Base-by-base conservation (phyloP, 53 echinoderm and acorn worm species). In the Hippasteria phrygiana region DNA sequence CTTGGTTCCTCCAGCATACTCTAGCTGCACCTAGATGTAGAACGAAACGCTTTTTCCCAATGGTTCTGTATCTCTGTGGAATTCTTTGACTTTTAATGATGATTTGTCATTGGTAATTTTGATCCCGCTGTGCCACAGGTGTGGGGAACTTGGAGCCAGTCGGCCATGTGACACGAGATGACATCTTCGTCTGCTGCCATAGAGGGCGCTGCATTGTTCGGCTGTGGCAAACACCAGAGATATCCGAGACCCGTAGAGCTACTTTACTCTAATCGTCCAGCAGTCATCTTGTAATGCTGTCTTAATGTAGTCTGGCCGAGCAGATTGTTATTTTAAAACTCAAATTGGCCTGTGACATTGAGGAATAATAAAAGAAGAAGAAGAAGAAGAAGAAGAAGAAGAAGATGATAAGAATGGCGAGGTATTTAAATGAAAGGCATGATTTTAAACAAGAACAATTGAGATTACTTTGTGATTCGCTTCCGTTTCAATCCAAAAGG, bases 131-230 rank as follows among this genome's bases (percentile, higher is more conserved):
- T 75, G 16, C 73, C 36, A 2, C 71, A 93, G 93, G 88, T 88
- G 22, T 93, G 93, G 93, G 84, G 90, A 48, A 84, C 90, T 27
- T 93, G 93, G 93, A 93, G 90, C 72, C 93, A 90, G 41, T 89
- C 93, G 17, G 90, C 93, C 0, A 93, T 93, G 90, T 93, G 85
- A 85, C 85, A 50, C 24, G 51, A 70, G 71, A 67, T 36, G 18
- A 48, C 83, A 27, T 83, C 67, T 65, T 67, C 47, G 32, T 67
- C 83, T 29, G 31, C 83, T 67, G 71, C 71, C 71, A 71, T 70
- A 35, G 83, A 83, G 83, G 83, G 83, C 83, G 47, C 48, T 66
- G 37, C 69, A 18, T 70, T 18, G 36, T 33, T 11, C 26, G 46
- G 42, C 43, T 37, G 6, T 31, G 85, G 71, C 47, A 41, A 66